A percentile compares a stretch with the other conserved stretches of the same genome.
Evolutionary conservation across 2,113 vertebrate genomes (phyloP).

Genomic region (Vulpes lagopus): DNA sequence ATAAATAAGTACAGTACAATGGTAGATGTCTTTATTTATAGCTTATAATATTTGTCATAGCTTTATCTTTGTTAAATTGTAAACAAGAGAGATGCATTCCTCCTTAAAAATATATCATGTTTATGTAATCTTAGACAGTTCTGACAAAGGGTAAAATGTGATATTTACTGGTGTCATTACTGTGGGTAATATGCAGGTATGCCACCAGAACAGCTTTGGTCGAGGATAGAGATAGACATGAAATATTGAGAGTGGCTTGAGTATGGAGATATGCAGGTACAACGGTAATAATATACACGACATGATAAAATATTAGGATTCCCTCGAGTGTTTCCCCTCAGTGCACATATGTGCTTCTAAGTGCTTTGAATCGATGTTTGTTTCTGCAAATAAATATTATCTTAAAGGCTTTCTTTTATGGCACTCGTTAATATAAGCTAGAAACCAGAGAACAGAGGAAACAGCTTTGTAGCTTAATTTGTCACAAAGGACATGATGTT

Average conservation of each 20-base stretch:
- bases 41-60: constrained; percentile 77
- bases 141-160: constrained; percentile 71
- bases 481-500: constrained; percentile 70
- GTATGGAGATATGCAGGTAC: constrained; percentile 74
- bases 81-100: constrained; percentile 76
- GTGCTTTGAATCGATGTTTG: constrained; percentile 86
- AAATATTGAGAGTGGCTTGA: constrained; percentile 75
- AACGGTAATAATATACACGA: constrained; percentile 67
- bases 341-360: constrained; percentile 79
- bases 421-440: constrained; percentile 76
- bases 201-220: constrained; percentile 71
- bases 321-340: constrained; percentile 81
- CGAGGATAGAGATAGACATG: constrained; percentile 70
- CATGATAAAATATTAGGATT: constrained; percentile 85
- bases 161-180: constrained; percentile 82
- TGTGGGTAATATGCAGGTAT: constrained; percentile 70
- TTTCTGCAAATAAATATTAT: constrained; percentile 86
- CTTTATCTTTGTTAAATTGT: constrained; percentile 82
- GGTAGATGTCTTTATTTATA: constrained; percentile 86
- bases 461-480: constrained; percentile 71
- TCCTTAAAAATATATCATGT: constrained; percentile 73
- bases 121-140: constrained; percentile 68
- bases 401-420: constrained; percentile 86
- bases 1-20: constrained; percentile 79
- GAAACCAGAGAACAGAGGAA: constrained; percentile 73